Evolutionary conservation across 2,888 invertebrate genomes (phyloP).

Genomic region (Chaetoderma sp.): DNA sequence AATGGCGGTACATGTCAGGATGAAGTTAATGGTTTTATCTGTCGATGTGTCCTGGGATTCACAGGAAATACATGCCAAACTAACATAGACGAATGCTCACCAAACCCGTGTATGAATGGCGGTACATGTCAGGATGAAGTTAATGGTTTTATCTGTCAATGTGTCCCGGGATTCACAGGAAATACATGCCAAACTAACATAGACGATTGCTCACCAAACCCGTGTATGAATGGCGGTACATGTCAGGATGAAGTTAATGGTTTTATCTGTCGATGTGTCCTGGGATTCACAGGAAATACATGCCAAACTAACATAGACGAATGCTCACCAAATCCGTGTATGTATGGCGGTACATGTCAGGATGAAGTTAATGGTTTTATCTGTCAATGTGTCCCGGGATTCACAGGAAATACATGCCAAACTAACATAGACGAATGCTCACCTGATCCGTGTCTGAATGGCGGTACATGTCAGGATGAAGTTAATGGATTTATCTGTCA

Average conservation of each 20-base stretch:
- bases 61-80: background rate
- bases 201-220: background rate
- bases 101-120: slow-evolving; percentile 1
- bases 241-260: background rate
- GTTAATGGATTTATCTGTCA: background rate
- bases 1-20: background rate
- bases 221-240: background rate
- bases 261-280: slow-evolving; percentile 3
- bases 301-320: background rate
- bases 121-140: slow-evolving; percentile 1
- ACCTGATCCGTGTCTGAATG: background rate
- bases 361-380: too few species aligned
- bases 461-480: background rate
- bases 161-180: background rate
- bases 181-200: background rate
- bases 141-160: background rate
- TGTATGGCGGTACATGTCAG: slow-evolving; percentile 5
- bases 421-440: slow-evolving; percentile 1
- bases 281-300: background rate
- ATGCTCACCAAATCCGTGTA: slow-evolving; percentile 3
- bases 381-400: slow-evolving; percentile 7
- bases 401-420: background rate
- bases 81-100: background rate
- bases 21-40: background rate
- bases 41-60: slow-evolving; percentile 1